Percentiles rank a stretch among this genome's conserved stretches.
These are phyloP conservation scores for Cephonodes hylas DNA, from an alignment of 2,888 invertebrate genomes.

Conservation along the genomic window DNA sequence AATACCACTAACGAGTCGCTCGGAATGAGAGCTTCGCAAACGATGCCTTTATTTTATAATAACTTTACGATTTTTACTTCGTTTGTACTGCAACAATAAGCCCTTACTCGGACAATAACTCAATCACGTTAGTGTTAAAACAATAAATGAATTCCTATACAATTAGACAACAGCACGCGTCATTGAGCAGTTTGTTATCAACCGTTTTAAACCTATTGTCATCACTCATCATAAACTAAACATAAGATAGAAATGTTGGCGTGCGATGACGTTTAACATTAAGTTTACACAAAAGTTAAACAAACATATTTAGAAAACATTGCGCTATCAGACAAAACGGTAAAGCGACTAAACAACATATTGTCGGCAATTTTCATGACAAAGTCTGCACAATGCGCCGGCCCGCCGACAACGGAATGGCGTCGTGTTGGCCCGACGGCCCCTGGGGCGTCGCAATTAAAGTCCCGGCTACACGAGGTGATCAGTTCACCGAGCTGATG, in stretches of 20 bases:
- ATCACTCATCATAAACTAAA: neutral
- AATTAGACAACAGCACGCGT: neutral
- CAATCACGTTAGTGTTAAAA: neutral
- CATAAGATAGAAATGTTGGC: neutral
- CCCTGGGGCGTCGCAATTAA: constrained; percentile 74
- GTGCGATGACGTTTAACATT: neutral
- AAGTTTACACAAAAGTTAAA: neutral
- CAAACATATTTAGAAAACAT: constrained; percentile 27
- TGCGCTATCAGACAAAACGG: constrained; percentile 42
- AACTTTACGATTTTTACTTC: neutral
- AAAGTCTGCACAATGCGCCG: constrained; percentile 52
- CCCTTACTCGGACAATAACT: neutral
- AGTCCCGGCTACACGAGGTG: constrained; percentile 56
- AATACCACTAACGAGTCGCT: neutral
- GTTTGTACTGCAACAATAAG: neutral
- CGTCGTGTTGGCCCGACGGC: constrained; percentile 64
- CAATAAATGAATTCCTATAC: neutral
- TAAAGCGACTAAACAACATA: constrained; percentile 45
- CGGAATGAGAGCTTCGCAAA: neutral
- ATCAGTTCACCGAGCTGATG: constrained; percentile 53
- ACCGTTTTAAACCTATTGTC: neutral
- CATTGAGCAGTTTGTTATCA: neutral
- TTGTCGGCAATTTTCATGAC: constrained; percentile 60
- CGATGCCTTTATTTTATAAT: neutral
- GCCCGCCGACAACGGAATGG: constrained; percentile 58